These are phyloP conservation scores for Heliopora coerulea DNA, from an alignment of 92 coral and sea anemone genomes.

Conservation along the genomic window DNA sequence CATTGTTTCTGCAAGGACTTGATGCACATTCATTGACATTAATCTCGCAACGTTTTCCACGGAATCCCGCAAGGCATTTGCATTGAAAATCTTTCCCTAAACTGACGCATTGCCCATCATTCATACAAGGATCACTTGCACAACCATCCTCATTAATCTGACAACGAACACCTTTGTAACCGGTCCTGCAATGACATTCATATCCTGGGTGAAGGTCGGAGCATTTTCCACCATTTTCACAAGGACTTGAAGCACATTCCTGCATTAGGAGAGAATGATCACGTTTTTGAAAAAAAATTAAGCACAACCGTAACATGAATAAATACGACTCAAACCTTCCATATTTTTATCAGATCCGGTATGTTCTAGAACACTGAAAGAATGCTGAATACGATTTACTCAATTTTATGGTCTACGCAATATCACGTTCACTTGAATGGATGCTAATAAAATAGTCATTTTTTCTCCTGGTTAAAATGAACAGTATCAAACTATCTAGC, in stretches of 20 bases:
- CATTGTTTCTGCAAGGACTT: slow-evolving; percentile 83
- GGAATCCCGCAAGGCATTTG: slow-evolving; percentile 66
- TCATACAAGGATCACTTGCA: slow-evolving; percentile 71
- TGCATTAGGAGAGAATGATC: slow-evolving; percentile 1
- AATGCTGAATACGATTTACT: too few relatives aligned
- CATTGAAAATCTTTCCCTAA: slow-evolving; percentile 72
- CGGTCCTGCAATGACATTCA: slow-evolving; percentile 65
- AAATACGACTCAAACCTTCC: too few relatives aligned
- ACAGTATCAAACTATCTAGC: too few relatives aligned
- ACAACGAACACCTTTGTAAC: slow-evolving; percentile 83
- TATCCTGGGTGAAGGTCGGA: slow-evolving; percentile 58
- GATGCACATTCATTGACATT: slow-evolving; percentile 77
- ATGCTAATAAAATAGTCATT: too few relatives aligned
- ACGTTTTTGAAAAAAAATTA: too few relatives aligned
- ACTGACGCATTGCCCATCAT: slow-evolving; percentile 71
- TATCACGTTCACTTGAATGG: too few relatives aligned
- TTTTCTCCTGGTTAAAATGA: too few relatives aligned
- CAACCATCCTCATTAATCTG: slow-evolving; percentile 80
- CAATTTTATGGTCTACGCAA: too few relatives aligned
- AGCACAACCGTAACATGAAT: too few relatives aligned
- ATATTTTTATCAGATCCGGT: too few relatives aligned
- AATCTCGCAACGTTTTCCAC: slow-evolving; percentile 70
- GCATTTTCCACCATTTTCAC: slow-evolving; percentile 86
- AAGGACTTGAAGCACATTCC: slow-evolving; percentile 76
- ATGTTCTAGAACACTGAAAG: too few relatives aligned